Evolutionary conservation across 2,113 vertebrate species (phyloP).

Genomic region (Gambusia holbrooki): DNA sequence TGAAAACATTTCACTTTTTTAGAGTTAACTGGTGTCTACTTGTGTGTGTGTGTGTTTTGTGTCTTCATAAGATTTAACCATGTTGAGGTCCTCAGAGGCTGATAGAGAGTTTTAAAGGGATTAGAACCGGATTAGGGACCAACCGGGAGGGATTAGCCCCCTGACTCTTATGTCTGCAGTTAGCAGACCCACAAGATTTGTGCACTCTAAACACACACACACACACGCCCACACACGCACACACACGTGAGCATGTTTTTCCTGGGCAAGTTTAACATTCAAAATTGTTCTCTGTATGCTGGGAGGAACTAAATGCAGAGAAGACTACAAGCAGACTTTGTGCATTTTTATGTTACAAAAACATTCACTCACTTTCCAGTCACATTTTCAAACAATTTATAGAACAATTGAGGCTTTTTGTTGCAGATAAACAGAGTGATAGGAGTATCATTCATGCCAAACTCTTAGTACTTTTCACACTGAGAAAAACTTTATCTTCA

Average conservation of each 20-base stretch:
- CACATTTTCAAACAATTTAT: background rate
- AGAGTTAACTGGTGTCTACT: background rate
- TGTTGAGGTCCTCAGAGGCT: conserved; percentile 54
- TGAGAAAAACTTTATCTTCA: conserved; percentile 2
- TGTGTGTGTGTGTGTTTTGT: conserved; percentile 7
- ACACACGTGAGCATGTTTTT: background rate
- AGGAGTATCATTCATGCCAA: background rate
- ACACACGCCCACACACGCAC: conserved; percentile 3
- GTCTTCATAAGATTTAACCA: conserved; percentile 56
- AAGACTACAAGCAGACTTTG: background rate
- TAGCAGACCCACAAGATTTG: conserved; percentile 15
- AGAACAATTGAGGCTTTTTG: background rate
- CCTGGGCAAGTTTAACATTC: conserved; percentile 6
- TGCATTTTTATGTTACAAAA: background rate
- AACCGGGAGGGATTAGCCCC: conserved; percentile 69
- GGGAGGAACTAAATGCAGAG: background rate
- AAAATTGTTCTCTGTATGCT: conserved; percentile 5
- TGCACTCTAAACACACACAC: conserved; percentile 8
- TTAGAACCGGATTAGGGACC: conserved; percentile 73
- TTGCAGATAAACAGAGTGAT: background rate
- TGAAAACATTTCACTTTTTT: background rate
- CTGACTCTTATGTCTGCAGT: conserved; percentile 49
- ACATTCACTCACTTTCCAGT: background rate
- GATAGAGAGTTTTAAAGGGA: conserved; percentile 74
- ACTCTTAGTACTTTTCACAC: background rate